Base-by-base conservation (phyloP, 2,113 vertebrate genomes). In the Nansenia antarctica region DNA sequence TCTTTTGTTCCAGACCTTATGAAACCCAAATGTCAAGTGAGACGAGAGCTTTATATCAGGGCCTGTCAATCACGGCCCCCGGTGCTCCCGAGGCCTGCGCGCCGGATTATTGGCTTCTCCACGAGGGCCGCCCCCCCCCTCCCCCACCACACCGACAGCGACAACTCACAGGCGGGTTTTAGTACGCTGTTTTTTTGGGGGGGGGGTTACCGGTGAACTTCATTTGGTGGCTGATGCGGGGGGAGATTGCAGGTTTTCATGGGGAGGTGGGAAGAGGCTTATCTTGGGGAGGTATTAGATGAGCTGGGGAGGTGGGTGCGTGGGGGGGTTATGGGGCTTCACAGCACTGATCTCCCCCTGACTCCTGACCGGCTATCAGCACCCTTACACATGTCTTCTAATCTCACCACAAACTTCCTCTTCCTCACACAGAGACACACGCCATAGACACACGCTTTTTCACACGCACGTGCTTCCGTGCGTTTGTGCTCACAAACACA, bases 11-110 rank as follows among this genome's bases (percentile, higher is more conserved):
- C 87, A 89, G 89, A 88, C 87, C 87, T 90, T 88, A 89, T 90
- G 87, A 90, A 90, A 88, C 88, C 88, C 84, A 95, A 95, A 91
- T 94, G 89, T 90, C 89, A 90, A 90, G 89, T 90, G 89, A 89
- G 85, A 85, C 87, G 82, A 89, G 87, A 84, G 87, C 87, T 82
- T 88, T 86, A 90, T 90, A 90, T 90, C 85, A 42, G 84, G 79
- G 65, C 77, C 86, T 88, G 87, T 90, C 89, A 90, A 90, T 90
- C 89, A 89, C 67, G 54, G 75, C 78, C 76, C 85, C 83, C 84
- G 34, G 74, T 65, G 78, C 86, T 84, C 89, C 85, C 84, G 82
- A 89, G 82, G 82, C 82, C 80, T 73, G 80, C 81, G 53, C 18
- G 74, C 82, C 29, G 84, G 87, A 90, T 90, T 90, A 90, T 90